These are phyloP conservation scores for Tokudaia muenninki DNA, from an alignment of 2,797 vertebrate genomes.

Conservation along the genomic window DNA sequence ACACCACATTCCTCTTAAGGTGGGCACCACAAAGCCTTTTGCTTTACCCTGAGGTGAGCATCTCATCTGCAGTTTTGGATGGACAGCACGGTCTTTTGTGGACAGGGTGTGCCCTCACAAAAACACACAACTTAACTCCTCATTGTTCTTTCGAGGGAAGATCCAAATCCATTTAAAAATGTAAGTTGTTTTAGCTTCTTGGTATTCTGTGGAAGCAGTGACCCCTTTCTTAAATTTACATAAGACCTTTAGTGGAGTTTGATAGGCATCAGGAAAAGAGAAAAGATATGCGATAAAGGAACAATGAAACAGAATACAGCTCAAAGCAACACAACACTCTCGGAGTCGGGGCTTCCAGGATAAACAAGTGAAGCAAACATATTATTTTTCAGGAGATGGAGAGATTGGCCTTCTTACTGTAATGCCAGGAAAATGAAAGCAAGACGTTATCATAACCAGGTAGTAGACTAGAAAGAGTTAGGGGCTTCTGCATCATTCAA, in stretches of 20 bases:
- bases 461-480: neutral
- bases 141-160: constrained; percentile 49
- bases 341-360: constrained; percentile 64
- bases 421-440: constrained; percentile 65
- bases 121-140: constrained; percentile 61
- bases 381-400: constrained; percentile 75
- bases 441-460: constrained; percentile 67
- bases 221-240: constrained; percentile 67
- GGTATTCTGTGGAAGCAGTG: constrained; percentile 44
- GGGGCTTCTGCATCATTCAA: neutral
- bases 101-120: constrained; percentile 11
- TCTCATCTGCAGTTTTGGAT: neutral
- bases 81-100: neutral
- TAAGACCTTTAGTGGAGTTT: constrained; percentile 68
- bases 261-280: constrained; percentile 58
- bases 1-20: constrained; percentile 61
- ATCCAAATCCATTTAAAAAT: constrained; percentile 62
- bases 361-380: constrained; percentile 73
- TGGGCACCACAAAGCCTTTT: neutral
- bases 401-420: constrained; percentile 65
- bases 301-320: constrained; percentile 67
- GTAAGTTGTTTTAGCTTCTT: constrained; percentile 56
- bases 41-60: neutral
- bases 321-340: constrained; percentile 60
- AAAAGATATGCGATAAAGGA: constrained; percentile 55